Conservation (phyloP, 2,797 vertebrate genomes). For the Falco novaeseelandiae region DNA sequence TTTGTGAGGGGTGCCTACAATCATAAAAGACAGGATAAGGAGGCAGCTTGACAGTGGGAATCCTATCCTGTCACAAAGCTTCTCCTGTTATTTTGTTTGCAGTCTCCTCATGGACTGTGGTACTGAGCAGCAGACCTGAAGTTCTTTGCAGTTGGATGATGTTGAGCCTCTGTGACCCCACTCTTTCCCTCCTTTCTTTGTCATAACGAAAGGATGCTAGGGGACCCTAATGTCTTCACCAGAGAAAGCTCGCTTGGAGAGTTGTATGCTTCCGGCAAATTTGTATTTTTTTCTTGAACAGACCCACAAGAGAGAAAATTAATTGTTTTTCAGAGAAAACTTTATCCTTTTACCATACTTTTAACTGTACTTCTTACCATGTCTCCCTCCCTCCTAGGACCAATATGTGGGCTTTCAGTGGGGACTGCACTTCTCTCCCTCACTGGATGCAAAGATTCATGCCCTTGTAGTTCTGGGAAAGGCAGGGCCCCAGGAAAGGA, state of each 20-base stretch:
- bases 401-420: background rate
- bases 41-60: background rate
- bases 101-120: background rate
- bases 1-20: background rate
- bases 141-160: background rate
- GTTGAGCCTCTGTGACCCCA: background rate
- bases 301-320: background rate
- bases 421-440: background rate
- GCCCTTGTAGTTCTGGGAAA: background rate
- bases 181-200: background rate
- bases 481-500: background rate
- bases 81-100: background rate
- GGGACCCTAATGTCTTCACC: rapidly evolving
- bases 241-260: background rate
- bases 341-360: background rate
- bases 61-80: background rate
- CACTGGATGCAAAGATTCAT: background rate
- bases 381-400: background rate
- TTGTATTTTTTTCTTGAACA: background rate
- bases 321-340: background rate
- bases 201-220: background rate
- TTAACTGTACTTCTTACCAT: background rate
- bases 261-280: background rate
- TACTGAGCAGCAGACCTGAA: background rate
- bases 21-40: background rate